Conservation (phyloP, 2,888 invertebrate species). For the Brachypalpus laphriformis region DNA sequence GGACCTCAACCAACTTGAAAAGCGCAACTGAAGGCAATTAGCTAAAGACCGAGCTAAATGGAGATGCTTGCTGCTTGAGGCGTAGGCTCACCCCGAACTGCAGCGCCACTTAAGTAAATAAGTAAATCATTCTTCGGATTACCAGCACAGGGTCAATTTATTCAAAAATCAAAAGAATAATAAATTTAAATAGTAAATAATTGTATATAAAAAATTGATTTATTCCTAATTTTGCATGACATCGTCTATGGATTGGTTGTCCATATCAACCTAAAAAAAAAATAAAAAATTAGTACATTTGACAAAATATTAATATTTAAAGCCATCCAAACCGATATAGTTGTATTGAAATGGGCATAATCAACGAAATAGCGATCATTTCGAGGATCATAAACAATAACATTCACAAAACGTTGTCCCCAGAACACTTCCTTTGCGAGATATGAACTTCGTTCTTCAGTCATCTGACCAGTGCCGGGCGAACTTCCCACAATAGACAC, state of each 20-base stretch:
- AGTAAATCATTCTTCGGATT: too few species aligned
- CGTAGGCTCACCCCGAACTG: too few species aligned
- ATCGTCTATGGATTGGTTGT: slow-evolving; percentile 18
- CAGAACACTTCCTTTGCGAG: slow-evolving; percentile 91
- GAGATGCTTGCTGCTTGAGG: too few species aligned
- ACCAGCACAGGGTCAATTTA: too few species aligned
- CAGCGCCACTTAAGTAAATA: too few species aligned
- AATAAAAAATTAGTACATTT: background rate
- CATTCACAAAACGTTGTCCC: slow-evolving; percentile 91
- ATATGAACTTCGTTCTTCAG: slow-evolving; percentile 90
- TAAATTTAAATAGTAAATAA: background rate
- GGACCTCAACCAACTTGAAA: too few species aligned
- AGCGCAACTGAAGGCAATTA: too few species aligned
- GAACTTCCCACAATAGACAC: slow-evolving; percentile 92
- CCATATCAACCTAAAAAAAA: slow-evolving; percentile 63
- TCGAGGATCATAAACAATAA: slow-evolving; percentile 85
- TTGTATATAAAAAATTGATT: background rate
- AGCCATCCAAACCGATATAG: slow-evolving; percentile 78
- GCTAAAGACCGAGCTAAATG: too few species aligned
- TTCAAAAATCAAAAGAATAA: background rate
- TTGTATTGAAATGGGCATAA: slow-evolving; percentile 81
- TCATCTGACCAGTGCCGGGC: slow-evolving; percentile 89
- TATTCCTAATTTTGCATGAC: background rate
- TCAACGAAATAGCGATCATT: slow-evolving; percentile 85
- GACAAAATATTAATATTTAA: background rate